phyloP scores from a whole-genome alignment of 2,113 vertebrate genomes.

The Colaptes auratus region DNA sequence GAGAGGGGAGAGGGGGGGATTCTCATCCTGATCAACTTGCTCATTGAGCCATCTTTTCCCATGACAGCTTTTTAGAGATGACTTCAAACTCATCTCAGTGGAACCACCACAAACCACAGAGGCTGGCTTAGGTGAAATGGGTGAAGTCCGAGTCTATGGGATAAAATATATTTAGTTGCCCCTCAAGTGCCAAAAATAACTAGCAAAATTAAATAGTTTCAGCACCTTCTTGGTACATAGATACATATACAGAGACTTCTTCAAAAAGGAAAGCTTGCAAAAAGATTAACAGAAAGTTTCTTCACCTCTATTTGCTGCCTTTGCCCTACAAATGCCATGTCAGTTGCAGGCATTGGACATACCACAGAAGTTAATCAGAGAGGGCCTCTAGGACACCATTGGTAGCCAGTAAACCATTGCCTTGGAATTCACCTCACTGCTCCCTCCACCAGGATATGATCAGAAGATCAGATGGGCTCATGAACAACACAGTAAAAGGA shows the following conservation, averaged over 20 bases:
- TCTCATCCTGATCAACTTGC: not conserved
- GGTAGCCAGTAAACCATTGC: not conserved
- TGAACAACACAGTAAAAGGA: not conserved
- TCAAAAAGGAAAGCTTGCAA: not conserved
- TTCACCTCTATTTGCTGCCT: not conserved
- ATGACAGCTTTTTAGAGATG: not conserved
- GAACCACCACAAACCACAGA: not conserved
- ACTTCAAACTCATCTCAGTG: not conserved
- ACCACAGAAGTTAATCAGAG: not conserved
- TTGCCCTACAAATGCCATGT: not conserved
- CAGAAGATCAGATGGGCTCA: conserved; percentile 27
- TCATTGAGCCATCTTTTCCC: not conserved
- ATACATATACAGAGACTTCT: not conserved
- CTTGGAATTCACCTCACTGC: not conserved
- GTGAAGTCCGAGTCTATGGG: too few species aligned
- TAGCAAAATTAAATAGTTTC: not conserved
- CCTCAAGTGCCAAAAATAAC: not conserved
- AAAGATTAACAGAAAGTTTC: not conserved
- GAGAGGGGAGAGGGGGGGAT: not conserved
- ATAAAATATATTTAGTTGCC: not conserved
- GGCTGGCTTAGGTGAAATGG: too few species aligned
- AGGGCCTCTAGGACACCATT: not conserved
- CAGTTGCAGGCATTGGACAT: not conserved
- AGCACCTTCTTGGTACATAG: accelerated
- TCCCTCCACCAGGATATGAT: not conserved